Base-by-base conservation (phyloP, 2,888 invertebrate species). In the Sarcophaga caerulescens region DNA sequence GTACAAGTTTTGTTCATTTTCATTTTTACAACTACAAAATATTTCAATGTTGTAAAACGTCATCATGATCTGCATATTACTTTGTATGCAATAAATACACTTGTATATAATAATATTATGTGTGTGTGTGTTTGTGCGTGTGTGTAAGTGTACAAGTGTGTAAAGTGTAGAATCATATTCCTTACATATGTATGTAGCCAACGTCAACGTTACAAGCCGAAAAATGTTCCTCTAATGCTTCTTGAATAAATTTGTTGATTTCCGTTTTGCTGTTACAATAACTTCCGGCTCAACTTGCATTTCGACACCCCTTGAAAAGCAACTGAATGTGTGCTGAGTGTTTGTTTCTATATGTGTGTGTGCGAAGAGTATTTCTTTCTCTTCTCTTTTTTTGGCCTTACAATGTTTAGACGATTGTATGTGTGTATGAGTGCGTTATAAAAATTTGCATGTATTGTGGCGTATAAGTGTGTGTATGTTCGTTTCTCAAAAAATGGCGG, bases 281-380 rank as follows among this genome's bases (percentile, higher is more conserved):
- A 87, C 81, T 87, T 87, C 86, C 86, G 86, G 84, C 84, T 87
- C 84, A 81, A 78, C 75, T 84, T 84, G 81, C 77, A 74, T 83
- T 85, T 85, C 76, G 45, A 76, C 65, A 82, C 71, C 69, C 71
- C 47, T 47, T 66, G 47, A 70, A 60, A 60, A 75, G 4, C 23
- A 69, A 59, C 19, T 57, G 1, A 17, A 73, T 23, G 35, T 44
- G n/a, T 57, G 52, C 1, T 17, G 17, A n/a, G 23, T 69, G 5
- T 8, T 12, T 57, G 35, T 70, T 73, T 62, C 2, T 45, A 6
- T 45, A 35, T 82, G 44, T 35, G 17, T 68, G 45, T 66, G 17
- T 69, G 21, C 2, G 17, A n/a, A 59, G n/a, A 57, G 47, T 25
- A 63, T 63, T 73, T 80, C 21, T 52, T 52, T 52, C 52, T 14